A percentile compares a stretch with the other conserved stretches of the same genome.
phyloP scores from a whole-genome alignment of 2,888 invertebrate species.

The Yponomeuta sedellus region DNA sequence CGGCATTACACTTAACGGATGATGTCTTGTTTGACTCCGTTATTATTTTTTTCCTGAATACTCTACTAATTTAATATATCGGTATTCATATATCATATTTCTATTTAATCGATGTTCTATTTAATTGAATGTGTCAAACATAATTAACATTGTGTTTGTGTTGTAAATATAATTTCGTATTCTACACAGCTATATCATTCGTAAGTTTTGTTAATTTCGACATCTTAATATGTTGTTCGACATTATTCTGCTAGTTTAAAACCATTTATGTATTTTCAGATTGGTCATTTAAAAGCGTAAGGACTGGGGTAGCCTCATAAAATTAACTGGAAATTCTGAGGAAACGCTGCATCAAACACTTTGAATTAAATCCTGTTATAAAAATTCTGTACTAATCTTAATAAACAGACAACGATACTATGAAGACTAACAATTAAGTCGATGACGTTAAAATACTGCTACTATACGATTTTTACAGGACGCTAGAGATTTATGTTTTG shows the following conservation, averaged over 20 bases:
- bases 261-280: constrained; percentile 51
- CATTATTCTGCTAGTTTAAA: constrained; percentile 17
- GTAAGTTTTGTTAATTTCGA: constrained; percentile 25
- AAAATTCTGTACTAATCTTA: constrained; percentile 21
- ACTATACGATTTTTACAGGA: constrained; percentile 15
- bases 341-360: not conserved
- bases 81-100: not conserved
- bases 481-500: constrained; percentile 39
- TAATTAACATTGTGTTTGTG: constrained; percentile 13
- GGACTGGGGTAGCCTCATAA: constrained; percentile 66
- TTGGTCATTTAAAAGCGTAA: constrained; percentile 73
- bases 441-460: constrained; percentile 17
- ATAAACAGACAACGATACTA: constrained; percentile 64
- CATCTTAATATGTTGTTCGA: constrained; percentile 3
- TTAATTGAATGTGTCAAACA: not conserved
- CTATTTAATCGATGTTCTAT: not conserved
- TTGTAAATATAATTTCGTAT: constrained; percentile 18
- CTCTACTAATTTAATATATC: not conserved
- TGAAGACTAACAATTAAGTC: constrained; percentile 46
- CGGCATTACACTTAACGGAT: not conserved
- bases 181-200: constrained; percentile 12
- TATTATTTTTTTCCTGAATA: not conserved
- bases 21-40: not conserved
- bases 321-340: constrained; percentile 34
- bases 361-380: not conserved